Evolutionary conservation across 1,140 invertebrate genomes (phyloP), one percentile per base, ranked within the genome.

Genomic region (Apis florea): DNA sequence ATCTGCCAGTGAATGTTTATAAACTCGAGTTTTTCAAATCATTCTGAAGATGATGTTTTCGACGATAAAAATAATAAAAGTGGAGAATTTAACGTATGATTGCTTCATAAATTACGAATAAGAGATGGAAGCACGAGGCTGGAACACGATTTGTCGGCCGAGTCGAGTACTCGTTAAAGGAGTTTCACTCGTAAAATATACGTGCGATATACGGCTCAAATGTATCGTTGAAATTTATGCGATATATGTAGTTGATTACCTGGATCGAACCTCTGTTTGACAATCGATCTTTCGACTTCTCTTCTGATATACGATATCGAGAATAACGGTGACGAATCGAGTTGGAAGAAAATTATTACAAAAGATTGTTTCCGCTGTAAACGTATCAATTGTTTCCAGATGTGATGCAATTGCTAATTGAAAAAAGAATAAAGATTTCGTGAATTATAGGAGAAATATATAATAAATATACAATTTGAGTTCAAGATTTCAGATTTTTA

Each of bases 161-260:
- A 66, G 15, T 76, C 21, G 51, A 19, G 9, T 47, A 13, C 63
- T 76, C 63, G 63, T 76, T 76, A 67, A 76, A 76, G 49, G 19
- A 76, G 49, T 26, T 24, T 66, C 26, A 17, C 51, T 54, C 61
- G 61, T 66, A 66, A 76, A 76, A 24, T 21, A 54, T 9, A n/a
- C 13, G 21, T 4, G 51, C 61, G 51, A 40, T 53, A 31, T 54
- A 54, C 15, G 1, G 26, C 5, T 19, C 1, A 1, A 19, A 11
- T 5, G 19, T 47, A 51, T 75, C 51, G 61, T 13, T 66, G 13
- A 26, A 75, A 75, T 75, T 75, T 75, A 66, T 40, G 47, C 49
- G 58, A 40, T 6, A 12, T 61, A 49, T 47, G 21, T 31, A 53
- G 51, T 54, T 26, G 15, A 54, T 47, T 40, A 51, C 5, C 13